Evolutionary conservation across 2,797 vertebrate species (phyloP), one percentile per base, ranked within the genome.

Genomic region (Gambusia yucatana): DNA sequence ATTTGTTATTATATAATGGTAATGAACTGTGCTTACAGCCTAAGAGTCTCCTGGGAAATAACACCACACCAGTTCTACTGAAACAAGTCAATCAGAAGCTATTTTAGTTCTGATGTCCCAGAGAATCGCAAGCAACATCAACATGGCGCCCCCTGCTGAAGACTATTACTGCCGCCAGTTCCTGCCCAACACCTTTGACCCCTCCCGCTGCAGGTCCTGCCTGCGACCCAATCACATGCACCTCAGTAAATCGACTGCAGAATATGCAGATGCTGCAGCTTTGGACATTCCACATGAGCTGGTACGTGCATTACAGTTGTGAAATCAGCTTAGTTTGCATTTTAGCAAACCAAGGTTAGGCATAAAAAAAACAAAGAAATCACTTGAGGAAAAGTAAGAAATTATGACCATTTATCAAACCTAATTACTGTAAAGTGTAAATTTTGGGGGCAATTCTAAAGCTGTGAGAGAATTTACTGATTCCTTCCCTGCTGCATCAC

Each of bases 121-220:
- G 71, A 72, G 39, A 75, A 73, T 50, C 72, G 7, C 33, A 30
- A 46, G 25, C 46, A 67, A 77, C 73, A 77, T 73, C 20, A 8
- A 69, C 67, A 92, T 91, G 90, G 78, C 82, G 8, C 82, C 86
- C 39, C 87, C 88, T 73, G 84, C 78, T 86, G 89, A 86, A 61
- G 89, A 94, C 84, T 76, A 25, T 70, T 94, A 94, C 82, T 94
- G 94, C 82, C 33, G 4, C 11, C 75, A 71, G 77, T 95, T 94
- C 84, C 91, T 84, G 77, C 84, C 93, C 80, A 94, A 94, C 91
- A 77, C 90, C 84, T 94, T 94, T 86, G 93, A 95, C 89, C 88
- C 89, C 1, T 90, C 91, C 47, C 92, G 91, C 63, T 95, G 94
- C 72, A 69, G 91, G 70, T 61, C 84, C 55, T 94, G 94, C 80